phyloP scores from a whole-genome alignment of 2,113 vertebrate genomes.

The Chunga burmeisteri region DNA sequence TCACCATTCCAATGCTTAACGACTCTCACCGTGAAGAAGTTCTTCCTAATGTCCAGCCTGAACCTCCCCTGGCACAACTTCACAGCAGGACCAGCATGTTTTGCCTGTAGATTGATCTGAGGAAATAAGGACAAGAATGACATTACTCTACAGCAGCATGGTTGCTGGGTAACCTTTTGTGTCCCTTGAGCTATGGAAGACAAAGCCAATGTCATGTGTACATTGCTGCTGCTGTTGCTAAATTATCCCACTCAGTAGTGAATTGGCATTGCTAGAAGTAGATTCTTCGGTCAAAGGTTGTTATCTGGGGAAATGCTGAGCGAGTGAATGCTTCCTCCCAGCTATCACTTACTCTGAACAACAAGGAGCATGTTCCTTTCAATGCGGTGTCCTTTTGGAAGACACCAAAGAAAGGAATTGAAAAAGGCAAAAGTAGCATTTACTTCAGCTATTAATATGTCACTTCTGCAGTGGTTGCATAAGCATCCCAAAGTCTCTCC shows the following conservation, averaged over 20 bases:
- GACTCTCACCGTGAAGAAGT: no score
- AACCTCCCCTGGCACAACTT: not conserved
- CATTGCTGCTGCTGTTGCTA: not conserved
- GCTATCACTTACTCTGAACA: not conserved
- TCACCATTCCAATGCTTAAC: no score
- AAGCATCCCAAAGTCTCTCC: not conserved
- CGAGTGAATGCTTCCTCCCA: not conserved
- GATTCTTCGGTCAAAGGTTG: not conserved
- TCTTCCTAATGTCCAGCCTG: no score
- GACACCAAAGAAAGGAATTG: not conserved
- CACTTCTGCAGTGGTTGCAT: not conserved
- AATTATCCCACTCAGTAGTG: not conserved
- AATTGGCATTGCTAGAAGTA: slow-evolving; percentile 16
- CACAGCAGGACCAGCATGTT: accelerated
- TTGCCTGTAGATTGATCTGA: not conserved
- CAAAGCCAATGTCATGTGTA: not conserved
- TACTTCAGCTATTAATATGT: not conserved
- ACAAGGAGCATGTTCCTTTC: not conserved
- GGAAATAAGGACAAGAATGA: not conserved
- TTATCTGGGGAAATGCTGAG: not conserved
- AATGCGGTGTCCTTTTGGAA: not conserved
- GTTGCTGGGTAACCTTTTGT: not conserved
- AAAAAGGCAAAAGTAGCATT: not conserved
- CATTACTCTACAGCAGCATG: not conserved
- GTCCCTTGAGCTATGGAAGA: not conserved